A percentile compares a stretch with the other conserved stretches of the same genome.
These are phyloP conservation scores for Pyrocoelia pectoralis DNA, from an alignment of 2,888 invertebrate genomes.

Conservation along the genomic window DNA sequence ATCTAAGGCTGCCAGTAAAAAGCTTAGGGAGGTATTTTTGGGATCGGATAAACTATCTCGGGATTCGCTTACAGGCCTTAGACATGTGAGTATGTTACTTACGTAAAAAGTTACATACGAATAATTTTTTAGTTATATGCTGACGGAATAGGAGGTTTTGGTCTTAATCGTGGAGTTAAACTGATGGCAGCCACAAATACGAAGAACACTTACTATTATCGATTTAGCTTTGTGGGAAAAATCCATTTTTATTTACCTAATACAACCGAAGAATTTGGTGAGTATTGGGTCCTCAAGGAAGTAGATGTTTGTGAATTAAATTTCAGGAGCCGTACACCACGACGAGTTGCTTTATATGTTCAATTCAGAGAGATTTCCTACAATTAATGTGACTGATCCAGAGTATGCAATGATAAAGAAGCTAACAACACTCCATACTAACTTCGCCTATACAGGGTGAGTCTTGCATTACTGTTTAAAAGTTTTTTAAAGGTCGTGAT, in stretches of 20 bases:
- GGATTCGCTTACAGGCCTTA: constrained; percentile 55
- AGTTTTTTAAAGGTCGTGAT: too few relatives aligned
- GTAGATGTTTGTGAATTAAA: background rate
- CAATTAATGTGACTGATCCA: constrained; percentile 51
- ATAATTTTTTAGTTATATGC: constrained; percentile 62
- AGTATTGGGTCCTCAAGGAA: too few relatives aligned
- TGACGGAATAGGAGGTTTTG: constrained; percentile 68
- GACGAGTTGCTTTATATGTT: constrained; percentile 64
- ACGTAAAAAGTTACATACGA: background rate
- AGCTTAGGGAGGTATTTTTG: constrained; percentile 63
- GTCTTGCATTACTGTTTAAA: too few relatives aligned
- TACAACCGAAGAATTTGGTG: constrained; percentile 54
- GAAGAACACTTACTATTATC: background rate
- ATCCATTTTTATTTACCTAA: constrained; percentile 65
- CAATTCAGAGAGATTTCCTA: constrained; percentile 47
- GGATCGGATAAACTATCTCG: constrained; percentile 57
- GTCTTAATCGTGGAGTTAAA: constrained; percentile 68
- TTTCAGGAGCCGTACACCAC: constrained; percentile 56
- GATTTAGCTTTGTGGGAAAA: constrained; percentile 64
- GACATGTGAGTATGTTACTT: constrained; percentile 52
- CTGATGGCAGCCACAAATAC: constrained; percentile 59
- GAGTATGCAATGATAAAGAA: constrained; percentile 56
- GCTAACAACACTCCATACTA: constrained; percentile 59
- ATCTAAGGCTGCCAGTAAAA: constrained; percentile 62
- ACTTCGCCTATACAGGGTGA: constrained; percentile 58